Percentiles rank a stretch among this genome's conserved stretches.
Conservation (phyloP, 2,888 invertebrate genomes). For the Nezara viridula region DNA sequence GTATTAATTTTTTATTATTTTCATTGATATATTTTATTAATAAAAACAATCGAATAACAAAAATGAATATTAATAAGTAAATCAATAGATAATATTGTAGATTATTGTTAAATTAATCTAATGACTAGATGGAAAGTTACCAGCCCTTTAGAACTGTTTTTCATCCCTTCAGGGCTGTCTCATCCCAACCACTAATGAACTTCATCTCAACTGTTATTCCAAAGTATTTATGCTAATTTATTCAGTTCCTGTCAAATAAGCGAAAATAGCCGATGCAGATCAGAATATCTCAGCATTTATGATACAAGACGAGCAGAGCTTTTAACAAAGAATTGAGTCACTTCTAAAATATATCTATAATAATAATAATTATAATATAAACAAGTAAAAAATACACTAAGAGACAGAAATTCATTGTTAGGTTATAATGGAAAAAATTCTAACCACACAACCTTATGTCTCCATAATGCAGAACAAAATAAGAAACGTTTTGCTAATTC, state of each 20-base stretch:
- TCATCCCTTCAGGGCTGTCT: neutral
- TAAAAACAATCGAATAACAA: no score
- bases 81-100: neutral
- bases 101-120: neutral
- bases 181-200: neutral
- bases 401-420: no score
- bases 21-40: no score
- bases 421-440: no score
- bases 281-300: neutral
- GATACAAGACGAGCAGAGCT: neutral
- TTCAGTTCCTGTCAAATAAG: neutral
- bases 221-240: slow-evolving; percentile 4
- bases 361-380: no score
- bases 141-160: neutral
- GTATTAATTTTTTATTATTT: no score
- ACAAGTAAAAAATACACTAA: no score
- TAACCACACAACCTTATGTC: no score
- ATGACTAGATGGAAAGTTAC: neutral
- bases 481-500: no score
- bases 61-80: no score
- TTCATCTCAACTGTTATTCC: neutral
- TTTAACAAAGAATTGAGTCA: neutral
- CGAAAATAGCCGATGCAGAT: neutral
- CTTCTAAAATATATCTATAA: no score
- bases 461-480: no score